Percentiles rank a stretch among this genome's conserved stretches.
phyloP scores from a whole-genome alignment of 2,113 vertebrate species.

The Ciconia stormi region DNA sequence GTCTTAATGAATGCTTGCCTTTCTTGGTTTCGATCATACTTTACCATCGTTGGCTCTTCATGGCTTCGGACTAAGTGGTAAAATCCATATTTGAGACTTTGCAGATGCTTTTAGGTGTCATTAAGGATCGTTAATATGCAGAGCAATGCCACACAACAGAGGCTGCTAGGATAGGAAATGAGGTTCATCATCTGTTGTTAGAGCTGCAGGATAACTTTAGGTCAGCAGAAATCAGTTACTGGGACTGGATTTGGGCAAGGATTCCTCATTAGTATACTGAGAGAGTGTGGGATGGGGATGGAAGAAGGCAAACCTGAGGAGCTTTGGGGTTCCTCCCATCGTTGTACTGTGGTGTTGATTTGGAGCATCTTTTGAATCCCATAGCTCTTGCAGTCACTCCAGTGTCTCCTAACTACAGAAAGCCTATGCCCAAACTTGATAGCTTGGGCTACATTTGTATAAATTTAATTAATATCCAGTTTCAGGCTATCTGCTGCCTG shows the following conservation, averaged over 20 bases:
- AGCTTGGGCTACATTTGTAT: not conserved
- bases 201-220: not conserved
- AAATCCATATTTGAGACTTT: conserved; percentile 6
- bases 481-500: not conserved
- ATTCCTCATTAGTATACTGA: not conserved
- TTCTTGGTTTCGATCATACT: not conserved
- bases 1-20: not conserved
- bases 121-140: conserved; percentile 21
- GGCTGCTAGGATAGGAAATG: not conserved
- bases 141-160: not conserved
- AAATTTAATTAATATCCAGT: not conserved
- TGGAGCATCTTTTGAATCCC: not conserved
- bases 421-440: not conserved
- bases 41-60: not conserved
- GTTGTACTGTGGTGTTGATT: rapidly evolving
- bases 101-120: conserved; percentile 43
- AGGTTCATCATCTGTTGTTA: not conserved
- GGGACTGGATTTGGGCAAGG: not conserved
- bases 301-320: not conserved
- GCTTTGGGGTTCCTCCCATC: not conserved
- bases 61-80: not conserved
- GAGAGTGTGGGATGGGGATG: not conserved
- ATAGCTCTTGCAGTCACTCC: not conserved
- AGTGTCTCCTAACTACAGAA: not conserved
- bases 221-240: not conserved